Conservation (phyloP, 2,113 vertebrate genomes). For the Gnathonemus echidnorhynchus region DNA sequence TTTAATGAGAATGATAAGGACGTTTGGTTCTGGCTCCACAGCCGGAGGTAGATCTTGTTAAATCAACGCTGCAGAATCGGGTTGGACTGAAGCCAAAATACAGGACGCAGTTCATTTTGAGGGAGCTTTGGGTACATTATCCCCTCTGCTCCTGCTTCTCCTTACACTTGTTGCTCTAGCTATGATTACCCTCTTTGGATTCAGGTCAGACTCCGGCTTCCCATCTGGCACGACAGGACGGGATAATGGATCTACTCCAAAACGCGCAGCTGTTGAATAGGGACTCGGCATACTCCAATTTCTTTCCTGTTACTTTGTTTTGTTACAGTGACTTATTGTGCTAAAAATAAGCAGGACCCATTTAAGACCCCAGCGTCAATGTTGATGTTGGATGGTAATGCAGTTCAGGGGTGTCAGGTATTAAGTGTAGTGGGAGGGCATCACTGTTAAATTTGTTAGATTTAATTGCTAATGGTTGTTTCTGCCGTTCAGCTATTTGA, state of each 20-base stretch:
- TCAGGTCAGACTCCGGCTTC: neutral
- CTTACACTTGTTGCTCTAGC: neutral
- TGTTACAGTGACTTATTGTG: neutral
- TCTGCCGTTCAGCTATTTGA: neutral
- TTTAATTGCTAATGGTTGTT: neutral
- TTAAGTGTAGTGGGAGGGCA: neutral
- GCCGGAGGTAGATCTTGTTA: slow-evolving; percentile 26
- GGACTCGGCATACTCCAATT: neutral
- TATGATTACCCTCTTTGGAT: neutral
- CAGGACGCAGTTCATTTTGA: slow-evolving; percentile 18
- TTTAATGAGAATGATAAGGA: slow-evolving; percentile 16
- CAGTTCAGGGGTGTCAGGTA: neutral
- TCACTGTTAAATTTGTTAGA: neutral
- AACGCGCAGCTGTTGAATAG: neutral
- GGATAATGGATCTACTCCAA: neutral
- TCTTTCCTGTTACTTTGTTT: neutral
- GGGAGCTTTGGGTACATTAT: slow-evolving; percentile 21
- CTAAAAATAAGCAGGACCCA: neutral
- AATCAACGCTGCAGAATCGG: slow-evolving; percentile 23
- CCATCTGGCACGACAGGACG: neutral
- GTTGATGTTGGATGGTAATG: neutral
- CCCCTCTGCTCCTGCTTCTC: neutral
- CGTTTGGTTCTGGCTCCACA: neutral
- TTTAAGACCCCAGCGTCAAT: neutral
- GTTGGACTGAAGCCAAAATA: slow-evolving; percentile 24